Conservation (phyloP, 2,888 invertebrate genomes). For the Odontothrips loti region DNA sequence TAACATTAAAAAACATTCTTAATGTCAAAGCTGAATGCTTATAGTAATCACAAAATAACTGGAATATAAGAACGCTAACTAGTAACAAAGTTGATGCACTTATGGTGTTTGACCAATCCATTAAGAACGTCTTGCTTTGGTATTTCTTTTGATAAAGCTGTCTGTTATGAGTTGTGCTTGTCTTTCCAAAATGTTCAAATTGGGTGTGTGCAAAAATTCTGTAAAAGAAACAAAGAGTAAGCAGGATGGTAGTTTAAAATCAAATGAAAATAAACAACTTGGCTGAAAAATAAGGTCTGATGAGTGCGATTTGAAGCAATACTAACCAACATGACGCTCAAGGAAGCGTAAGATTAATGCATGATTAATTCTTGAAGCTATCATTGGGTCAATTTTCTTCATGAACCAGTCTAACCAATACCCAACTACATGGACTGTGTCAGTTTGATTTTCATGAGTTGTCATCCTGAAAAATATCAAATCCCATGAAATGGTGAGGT, state of each 20-base stretch:
- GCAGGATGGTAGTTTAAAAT: background rate
- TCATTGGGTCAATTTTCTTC: conserved; percentile 47
- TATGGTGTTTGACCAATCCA: background rate
- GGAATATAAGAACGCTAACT: background rate
- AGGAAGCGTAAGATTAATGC: conserved; percentile 47
- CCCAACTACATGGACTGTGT: conserved; percentile 48
- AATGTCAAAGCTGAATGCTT: too few relatives aligned
- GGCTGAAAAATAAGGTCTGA: background rate
- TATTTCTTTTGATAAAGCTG: background rate
- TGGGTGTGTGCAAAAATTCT: background rate
- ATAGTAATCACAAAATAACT: background rate
- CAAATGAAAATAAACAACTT: too few relatives aligned
- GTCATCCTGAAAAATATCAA: conserved; percentile 42
- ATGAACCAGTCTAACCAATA: conserved; percentile 52
- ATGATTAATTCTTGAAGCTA: conserved; percentile 48
- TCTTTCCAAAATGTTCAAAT: background rate
- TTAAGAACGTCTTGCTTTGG: background rate
- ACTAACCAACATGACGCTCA: conserved; percentile 43
- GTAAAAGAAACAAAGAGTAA: background rate
- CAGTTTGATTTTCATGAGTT: conserved; percentile 51
- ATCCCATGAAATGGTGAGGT: background rate
- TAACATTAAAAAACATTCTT: too few relatives aligned
- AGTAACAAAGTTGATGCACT: background rate
- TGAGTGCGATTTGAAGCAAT: conserved; percentile 3
- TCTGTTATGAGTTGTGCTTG: background rate